These are phyloP conservation scores for Eurystomus glaucurus DNA, from an alignment of 2,797 vertebrate species.

Conservation along the genomic window DNA sequence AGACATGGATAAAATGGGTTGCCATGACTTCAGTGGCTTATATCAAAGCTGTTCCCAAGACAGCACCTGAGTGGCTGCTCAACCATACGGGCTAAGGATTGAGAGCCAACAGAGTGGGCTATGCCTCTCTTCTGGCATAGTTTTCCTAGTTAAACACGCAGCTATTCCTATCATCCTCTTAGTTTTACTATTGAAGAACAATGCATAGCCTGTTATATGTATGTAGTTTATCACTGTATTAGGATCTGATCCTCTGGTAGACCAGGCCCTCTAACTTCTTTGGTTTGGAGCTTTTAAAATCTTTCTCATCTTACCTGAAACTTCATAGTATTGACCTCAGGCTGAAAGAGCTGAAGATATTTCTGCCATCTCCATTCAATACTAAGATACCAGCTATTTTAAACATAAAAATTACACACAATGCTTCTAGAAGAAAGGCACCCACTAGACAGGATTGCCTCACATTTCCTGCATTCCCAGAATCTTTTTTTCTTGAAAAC, in stretches of 20 bases:
- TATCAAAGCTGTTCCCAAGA: neutral
- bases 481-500: neutral
- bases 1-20: neutral
- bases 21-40: neutral
- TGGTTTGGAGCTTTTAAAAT: neutral
- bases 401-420: neutral
- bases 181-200: neutral
- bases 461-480: slow-evolving; percentile 13
- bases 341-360: neutral
- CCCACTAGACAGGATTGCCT: neutral
- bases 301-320: neutral
- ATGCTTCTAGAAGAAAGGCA: neutral
- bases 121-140: neutral
- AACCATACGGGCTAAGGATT: neutral
- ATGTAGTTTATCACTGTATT: neutral
- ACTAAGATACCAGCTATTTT: neutral
- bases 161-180: neutral
- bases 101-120: neutral
- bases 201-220: neutral
- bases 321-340: neutral
- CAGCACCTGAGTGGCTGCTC: neutral
- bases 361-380: neutral
- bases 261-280: neutral
- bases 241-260: neutral
- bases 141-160: neutral